Evolutionary conservation across 1,140 invertebrate species (phyloP).

Genomic region (Cherax quadricarinatus): DNA sequence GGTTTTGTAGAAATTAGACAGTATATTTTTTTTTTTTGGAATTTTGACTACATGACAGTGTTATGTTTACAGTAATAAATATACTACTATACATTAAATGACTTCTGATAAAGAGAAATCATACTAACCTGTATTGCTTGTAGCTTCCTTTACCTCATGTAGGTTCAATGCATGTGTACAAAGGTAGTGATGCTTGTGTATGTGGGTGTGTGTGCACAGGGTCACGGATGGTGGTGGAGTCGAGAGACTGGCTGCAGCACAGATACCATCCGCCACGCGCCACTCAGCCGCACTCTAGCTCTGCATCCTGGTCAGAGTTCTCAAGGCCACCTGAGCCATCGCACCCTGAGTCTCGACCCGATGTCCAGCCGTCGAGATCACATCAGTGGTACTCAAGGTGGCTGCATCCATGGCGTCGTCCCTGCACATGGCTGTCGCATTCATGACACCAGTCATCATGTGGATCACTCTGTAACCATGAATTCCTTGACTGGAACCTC

Average conservation of each 20-base stretch:
- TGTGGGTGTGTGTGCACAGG: conserved; percentile 40
- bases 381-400: neutral
- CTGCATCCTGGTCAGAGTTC: neutral
- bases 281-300: conserved; percentile 8
- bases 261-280: conserved; percentile 33
- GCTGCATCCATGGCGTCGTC: neutral
- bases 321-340: conserved; percentile 5
- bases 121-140: neutral
- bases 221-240: conserved; percentile 45
- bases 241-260: conserved; percentile 32
- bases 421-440: neutral
- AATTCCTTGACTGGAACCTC: neutral
- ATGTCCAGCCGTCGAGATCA: conserved; percentile 5
- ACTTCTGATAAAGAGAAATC: too few relatives aligned
- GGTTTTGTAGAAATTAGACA: neutral
- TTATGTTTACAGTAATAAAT: too few relatives aligned
- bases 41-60: neutral
- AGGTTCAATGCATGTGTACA: neutral
- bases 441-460: neutral
- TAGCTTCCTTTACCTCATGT: neutral
- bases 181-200: conserved; percentile 21
- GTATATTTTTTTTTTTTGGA: neutral
- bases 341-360: conserved; percentile 13
- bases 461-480: too few relatives aligned
- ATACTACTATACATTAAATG: too few relatives aligned